Evolutionary conservation across 2,113 vertebrate genomes (phyloP), one percentile per base, ranked within the genome.

Genomic region (Otis tarda): DNA sequence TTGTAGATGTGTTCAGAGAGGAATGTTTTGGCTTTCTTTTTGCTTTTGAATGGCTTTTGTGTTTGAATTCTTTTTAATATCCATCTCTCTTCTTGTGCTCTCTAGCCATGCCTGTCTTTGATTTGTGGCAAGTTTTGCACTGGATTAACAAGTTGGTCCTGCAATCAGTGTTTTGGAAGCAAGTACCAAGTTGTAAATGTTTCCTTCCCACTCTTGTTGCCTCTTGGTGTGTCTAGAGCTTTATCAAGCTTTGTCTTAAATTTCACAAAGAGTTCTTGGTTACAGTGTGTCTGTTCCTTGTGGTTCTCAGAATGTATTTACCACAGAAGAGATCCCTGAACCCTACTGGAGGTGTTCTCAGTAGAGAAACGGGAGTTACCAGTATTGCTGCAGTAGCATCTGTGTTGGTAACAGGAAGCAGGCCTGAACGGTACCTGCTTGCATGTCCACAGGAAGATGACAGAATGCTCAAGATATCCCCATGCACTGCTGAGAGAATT

Each of bases 81-180:
- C 43, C 57, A 25, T 84, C 12, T 85, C 12, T 94, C 20, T 78
- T 67, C 33, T 53, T 1, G 0, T 31, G n/a, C 45, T 81, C 8
- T 31, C 25, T 63, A 59, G 61, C 78, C 3, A 23, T 76, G 64
- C 74, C 75, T 94, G 45, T 59, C 67, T 96, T 85, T 84, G 59
- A 73, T 90, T 92, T 88, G 52, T 86, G 55, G 60, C 41, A 90
- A 35, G 39, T 90, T 95, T 91, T 91, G 52, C 60, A 37, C 65
- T 73, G 57, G 75, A 71, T 86, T 73, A 69, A 18, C 35, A 91
- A 85, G 92, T 50, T 65, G 31, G 24, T 59, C 55, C 50, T 88
- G 45, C 82, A 87, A 28, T 73, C 45, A 12, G 16, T 90, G 79
- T 87, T 97, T 93, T 76, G 80, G 68, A 96, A 95, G 63, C 76